Evolutionary conservation across 2,797 vertebrate genomes (phyloP).

Genomic region (Sebastes paucispinis): DNA sequence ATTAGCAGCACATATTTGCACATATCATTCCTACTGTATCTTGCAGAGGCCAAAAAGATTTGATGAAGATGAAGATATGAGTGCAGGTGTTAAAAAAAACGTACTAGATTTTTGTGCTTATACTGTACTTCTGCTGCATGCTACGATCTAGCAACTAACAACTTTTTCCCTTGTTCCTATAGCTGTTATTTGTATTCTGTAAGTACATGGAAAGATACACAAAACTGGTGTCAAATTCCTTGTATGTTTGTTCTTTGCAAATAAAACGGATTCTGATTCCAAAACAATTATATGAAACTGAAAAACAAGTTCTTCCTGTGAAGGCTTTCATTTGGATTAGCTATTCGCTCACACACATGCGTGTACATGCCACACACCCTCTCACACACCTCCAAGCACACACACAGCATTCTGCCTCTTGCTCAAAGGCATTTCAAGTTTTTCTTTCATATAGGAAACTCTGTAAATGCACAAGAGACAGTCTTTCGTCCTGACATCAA

Average conservation of each 20-base stretch:
- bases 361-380: not conserved
- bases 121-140: not conserved
- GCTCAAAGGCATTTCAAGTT: not conserved
- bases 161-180: no score
- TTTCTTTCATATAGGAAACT: not conserved
- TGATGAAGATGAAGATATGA: not conserved
- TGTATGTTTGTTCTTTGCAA: no score
- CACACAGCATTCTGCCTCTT: not conserved
- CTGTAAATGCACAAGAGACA: not conserved
- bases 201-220: no score
- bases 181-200: no score
- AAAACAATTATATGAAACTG: not conserved
- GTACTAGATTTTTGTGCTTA: not conserved
- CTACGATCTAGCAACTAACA: not conserved
- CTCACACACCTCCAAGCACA: not conserved
- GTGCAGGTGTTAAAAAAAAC: not conserved
- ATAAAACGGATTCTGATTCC: no score
- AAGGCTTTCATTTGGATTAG: not conserved
- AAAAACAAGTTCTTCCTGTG: not conserved
- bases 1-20: not conserved
- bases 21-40: not conserved
- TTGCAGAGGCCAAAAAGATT: not conserved
- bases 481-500: not conserved
- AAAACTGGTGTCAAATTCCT: no score
- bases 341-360: not conserved